Percentiles rank a stretch among this genome's conserved stretches.
These are phyloP conservation scores for Epinephelus moara DNA, from an alignment of 2,113 vertebrate genomes.

Conservation along the genomic window DNA sequence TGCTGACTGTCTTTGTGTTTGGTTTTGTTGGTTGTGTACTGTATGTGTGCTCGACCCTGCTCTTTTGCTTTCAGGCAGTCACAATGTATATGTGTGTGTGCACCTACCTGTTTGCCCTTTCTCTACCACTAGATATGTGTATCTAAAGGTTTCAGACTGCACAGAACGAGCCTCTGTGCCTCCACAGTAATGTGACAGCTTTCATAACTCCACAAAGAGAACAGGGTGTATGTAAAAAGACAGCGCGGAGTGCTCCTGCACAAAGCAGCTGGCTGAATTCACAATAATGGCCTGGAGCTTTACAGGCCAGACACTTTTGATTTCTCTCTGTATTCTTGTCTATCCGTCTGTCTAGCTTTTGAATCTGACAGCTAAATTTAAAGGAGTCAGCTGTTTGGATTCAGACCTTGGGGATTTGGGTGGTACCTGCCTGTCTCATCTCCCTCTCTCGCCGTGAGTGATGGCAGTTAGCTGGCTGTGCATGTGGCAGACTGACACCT, in stretches of 20 bases:
- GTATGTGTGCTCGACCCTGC: not conserved
- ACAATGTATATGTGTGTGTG: not conserved
- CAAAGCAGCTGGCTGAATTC: constrained; percentile 66
- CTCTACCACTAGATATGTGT: constrained; percentile 19
- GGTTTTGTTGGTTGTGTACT: not conserved
- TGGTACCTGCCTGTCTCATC: constrained; percentile 65
- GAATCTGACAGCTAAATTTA: constrained; percentile 69
- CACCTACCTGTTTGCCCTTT: constrained; percentile 36
- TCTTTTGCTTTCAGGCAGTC: constrained; percentile 34
- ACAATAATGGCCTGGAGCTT: constrained; percentile 64
- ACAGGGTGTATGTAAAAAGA: constrained; percentile 53
- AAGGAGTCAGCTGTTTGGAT: constrained; percentile 60
- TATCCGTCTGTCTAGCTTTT: constrained; percentile 29
- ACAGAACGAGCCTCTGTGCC: constrained; percentile 48
- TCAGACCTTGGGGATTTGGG: constrained; percentile 35
- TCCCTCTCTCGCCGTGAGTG: constrained; percentile 33
- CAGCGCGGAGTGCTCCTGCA: constrained; percentile 46
- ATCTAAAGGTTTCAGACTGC: constrained; percentile 60
- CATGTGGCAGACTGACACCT: constrained; percentile 65
- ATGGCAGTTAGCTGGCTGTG: constrained; percentile 53
- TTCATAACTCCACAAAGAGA: constrained; percentile 62
- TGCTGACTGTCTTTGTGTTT: not conserved
- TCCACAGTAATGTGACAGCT: constrained; percentile 66
- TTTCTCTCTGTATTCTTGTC: constrained; percentile 21
- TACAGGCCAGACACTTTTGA: constrained; percentile 49